Evolutionary conservation across 2,797 vertebrate species (phyloP), one percentile per base, ranked within the genome.

Genomic region (Notamacropus eugenii): DNA sequence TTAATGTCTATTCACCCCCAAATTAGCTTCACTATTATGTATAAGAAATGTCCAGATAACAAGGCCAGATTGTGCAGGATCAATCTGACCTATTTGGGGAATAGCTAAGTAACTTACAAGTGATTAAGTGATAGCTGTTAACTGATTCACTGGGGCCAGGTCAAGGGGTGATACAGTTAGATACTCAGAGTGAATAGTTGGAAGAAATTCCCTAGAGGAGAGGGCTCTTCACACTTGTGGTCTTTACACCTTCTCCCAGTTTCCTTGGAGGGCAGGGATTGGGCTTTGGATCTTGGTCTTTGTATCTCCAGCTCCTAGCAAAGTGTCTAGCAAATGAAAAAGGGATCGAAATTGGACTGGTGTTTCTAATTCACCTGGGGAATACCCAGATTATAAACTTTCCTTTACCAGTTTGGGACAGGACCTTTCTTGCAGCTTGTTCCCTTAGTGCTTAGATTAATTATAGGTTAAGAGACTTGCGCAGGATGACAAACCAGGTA

Each of bases 11-110:
- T 46, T 82, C 40, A 27, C n/a, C 74, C 74, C 40, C 40, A 82
- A 82, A 46, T 46, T 8, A 82, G 74, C 22, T 27, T 82, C 9
- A 10, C 40, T 82, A 46, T 46, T 46, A 27, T 27, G 9, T 46
- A 46, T 82, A 46, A 92, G 57, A 91, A 94, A 93, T 74, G 9
- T 56, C 91, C 40, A 92, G 28, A 58, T 27, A 46, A 57, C 34
- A 22, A 97, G 93, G 8, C 92, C 74, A 97, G 96, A 54, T 24
- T 74, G 19, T 31, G n/a, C 52, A 97, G 34, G 92, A 92, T 22
- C 5, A n/a, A 59, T 95, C 55, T 54, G 95, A 91, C 54, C 92
- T 19, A 57, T 55, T 93, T 94, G 52, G 5, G 91, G 93, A 67
- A 93, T 31, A 62, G 24, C 54, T 0, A 0, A 0, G 50, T 94